These are phyloP conservation scores for Brachionus rubens DNA, from an alignment of 1,140 invertebrate species.

Conservation along the genomic window DNA sequence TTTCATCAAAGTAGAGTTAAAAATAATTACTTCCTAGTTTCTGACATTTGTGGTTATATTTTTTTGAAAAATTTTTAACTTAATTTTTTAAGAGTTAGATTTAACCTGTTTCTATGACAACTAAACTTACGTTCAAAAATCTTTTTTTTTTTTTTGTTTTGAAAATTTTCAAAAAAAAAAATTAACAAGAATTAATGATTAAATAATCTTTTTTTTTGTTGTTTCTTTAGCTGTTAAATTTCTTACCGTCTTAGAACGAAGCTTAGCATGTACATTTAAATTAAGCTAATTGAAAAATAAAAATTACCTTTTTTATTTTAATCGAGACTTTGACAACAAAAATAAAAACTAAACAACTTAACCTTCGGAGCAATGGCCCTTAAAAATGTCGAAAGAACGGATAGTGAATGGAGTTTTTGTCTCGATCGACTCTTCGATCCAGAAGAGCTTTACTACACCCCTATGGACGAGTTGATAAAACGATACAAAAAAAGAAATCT, in stretches of 20 bases:
- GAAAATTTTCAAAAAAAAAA: conserved; percentile 10
- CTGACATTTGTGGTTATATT: too few relatives aligned
- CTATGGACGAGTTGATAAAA: conserved; percentile 33
- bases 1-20: too few relatives aligned
- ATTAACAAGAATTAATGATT: too few relatives aligned
- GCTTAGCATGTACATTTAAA: background rate
- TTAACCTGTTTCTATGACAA: too few relatives aligned
- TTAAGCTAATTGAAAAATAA: background rate
- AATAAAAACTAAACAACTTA: background rate
- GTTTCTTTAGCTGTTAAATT: background rate
- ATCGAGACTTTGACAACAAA: too few relatives aligned
- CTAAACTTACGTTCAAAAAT: too few relatives aligned
- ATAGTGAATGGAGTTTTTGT: background rate
- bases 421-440: conserved; percentile 38
- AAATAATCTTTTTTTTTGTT: too few relatives aligned
- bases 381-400: conserved; percentile 12
- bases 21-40: too few relatives aligned
- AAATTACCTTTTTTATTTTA: background rate
- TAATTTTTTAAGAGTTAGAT: too few relatives aligned
- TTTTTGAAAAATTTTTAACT: too few relatives aligned
- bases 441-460: conserved; percentile 40
- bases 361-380: background rate
- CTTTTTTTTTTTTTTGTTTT: background rate
- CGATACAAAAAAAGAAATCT: conserved; percentile 35
- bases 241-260: background rate